phyloP scores from a whole-genome alignment of 2,113 vertebrate species.

The Microcebus ravelobensis region DNA sequence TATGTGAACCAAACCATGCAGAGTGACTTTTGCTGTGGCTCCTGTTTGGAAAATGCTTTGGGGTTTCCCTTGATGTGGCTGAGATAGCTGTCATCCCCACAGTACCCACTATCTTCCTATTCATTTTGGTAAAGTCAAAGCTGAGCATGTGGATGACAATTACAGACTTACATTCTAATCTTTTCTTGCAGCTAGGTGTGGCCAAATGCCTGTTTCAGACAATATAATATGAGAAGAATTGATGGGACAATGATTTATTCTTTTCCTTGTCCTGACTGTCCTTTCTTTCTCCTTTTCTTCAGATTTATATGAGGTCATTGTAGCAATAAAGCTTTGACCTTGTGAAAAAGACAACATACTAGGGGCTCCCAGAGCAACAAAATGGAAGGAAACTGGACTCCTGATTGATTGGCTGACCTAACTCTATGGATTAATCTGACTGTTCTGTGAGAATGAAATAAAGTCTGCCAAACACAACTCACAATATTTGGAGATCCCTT shows the following conservation, averaged over 20 bases:
- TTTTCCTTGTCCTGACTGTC: background rate
- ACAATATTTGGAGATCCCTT: background rate
- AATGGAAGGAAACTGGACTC: background rate
- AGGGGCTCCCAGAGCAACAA: background rate
- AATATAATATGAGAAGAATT: background rate
- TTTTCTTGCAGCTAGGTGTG: background rate
- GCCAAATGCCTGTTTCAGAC: background rate
- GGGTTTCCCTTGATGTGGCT: background rate
- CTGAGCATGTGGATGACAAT: background rate
- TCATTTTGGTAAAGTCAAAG: background rate
- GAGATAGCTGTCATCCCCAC: background rate
- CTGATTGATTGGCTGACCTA: background rate
- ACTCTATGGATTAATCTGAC: background rate
- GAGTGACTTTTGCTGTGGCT: background rate
- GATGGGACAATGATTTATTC: background rate
- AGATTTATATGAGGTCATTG: background rate
- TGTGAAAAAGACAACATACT: background rate
- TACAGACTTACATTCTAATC: background rate
- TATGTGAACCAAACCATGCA: background rate
- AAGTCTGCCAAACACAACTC: background rate
- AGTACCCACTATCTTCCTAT: background rate
- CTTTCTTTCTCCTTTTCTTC: background rate
- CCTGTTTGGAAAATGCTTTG: background rate
- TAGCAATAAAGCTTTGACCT: background rate
- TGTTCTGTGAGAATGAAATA: background rate